Conservation (phyloP, 2,797 vertebrate genomes). For the Paratrypauchen microcephalus region DNA sequence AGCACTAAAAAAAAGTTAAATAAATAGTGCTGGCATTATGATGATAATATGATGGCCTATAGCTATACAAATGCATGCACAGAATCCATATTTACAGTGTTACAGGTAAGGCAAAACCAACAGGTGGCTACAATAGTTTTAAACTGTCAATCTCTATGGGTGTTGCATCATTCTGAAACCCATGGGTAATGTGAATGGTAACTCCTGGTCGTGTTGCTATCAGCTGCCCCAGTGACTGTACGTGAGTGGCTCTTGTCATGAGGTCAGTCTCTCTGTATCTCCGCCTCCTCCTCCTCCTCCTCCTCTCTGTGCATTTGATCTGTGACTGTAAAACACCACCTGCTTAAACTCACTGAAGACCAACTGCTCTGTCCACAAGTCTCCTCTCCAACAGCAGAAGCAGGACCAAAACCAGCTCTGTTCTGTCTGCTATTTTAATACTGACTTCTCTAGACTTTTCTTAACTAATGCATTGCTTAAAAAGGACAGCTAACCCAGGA, state of each 20-base stretch:
- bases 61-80: no score
- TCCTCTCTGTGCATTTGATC: conserved; percentile 41
- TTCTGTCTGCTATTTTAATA: background rate
- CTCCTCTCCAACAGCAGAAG: conserved; percentile 27
- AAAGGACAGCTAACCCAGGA: conserved; percentile 65
- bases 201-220: background rate
- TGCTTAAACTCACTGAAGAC: conserved; percentile 45
- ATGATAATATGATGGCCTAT: no score
- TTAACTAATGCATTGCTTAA: conserved; percentile 73
- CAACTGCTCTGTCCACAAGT: conserved; percentile 30
- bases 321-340: conserved; percentile 37
- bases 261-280: conserved; percentile 26
- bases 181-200: background rate
- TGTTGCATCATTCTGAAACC: no score
- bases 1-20: no score
- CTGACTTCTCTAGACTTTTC: conserved; percentile 19
- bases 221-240: background rate
- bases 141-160: background rate
- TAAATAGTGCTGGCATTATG: no score
- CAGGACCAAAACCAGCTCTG: background rate
- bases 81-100: background rate
- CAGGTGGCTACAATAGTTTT: background rate
- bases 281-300: conserved; percentile 43
- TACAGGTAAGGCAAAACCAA: background rate
- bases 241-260: conserved; percentile 22